Evolutionary conservation across 30 jellyfish, hydroid and myxozoan species (phyloP).

Genomic region (Hydra vulgaris): DNA sequence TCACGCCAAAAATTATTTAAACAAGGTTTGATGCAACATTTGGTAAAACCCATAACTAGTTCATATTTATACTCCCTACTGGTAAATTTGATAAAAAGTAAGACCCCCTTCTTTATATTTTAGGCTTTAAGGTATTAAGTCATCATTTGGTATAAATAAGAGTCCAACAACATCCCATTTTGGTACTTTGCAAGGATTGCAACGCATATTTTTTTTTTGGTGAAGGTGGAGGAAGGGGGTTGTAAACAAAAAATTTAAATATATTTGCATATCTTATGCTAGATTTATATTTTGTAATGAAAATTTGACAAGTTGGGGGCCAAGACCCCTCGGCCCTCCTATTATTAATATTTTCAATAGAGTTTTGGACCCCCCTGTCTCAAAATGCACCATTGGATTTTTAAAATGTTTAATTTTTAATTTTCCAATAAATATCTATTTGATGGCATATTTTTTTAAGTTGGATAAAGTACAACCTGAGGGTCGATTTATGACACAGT

Average conservation of each 20-base stretch:
- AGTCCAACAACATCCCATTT: not conserved
- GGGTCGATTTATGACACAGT: not conserved
- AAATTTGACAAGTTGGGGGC: not conserved
- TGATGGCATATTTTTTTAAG: not conserved
- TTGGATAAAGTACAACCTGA: not conserved
- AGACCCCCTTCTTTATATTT: not conserved
- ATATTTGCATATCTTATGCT: not conserved
- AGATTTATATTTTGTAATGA: not conserved
- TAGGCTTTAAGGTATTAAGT: not conserved
- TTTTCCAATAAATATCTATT: not conserved
- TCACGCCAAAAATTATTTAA: not conserved
- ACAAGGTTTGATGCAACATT: not conserved
- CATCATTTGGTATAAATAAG: not conserved
- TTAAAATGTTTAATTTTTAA: not conserved
- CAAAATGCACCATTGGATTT: no score
- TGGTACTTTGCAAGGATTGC: not conserved
- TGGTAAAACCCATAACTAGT: not conserved
- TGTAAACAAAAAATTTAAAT: not conserved
- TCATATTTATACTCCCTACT: not conserved
- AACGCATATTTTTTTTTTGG: not conserved
- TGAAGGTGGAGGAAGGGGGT: not conserved
- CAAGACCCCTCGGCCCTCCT: not conserved
- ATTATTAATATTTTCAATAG: not conserved
- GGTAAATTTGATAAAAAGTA: not conserved
- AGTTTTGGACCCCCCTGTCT: not conserved